Percentiles rank a stretch among this genome's conserved stretches.
Evolutionary conservation across 2,888 invertebrate species (phyloP).

Genomic region (Thecophora atra): DNA sequence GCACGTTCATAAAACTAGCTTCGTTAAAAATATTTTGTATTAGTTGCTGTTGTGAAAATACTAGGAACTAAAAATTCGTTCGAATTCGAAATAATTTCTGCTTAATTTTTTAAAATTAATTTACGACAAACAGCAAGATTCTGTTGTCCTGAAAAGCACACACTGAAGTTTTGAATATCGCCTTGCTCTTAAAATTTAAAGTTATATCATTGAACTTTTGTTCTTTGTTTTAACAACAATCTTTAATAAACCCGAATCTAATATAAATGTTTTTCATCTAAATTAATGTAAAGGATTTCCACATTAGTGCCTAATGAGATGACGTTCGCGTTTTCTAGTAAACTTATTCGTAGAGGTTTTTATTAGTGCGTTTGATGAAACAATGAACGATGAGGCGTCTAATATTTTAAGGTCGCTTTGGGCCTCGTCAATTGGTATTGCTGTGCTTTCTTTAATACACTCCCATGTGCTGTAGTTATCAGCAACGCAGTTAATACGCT

Average conservation of each 20-base stretch:
- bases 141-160: too few species aligned
- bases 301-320: too few species aligned
- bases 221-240: neutral
- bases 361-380: slow-evolving; percentile 27
- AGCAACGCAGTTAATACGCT: slow-evolving; percentile 27
- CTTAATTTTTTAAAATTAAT: too few species aligned
- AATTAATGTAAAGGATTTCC: too few species aligned
- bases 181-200: too few species aligned
- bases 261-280: neutral
- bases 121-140: too few species aligned
- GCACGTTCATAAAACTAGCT: too few species aligned
- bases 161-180: too few species aligned
- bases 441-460: slow-evolving; percentile 26
- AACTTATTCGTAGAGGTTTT: slow-evolving; percentile 62
- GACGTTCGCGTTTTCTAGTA: slow-evolving; percentile 64
- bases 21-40: too few species aligned
- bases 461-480: slow-evolving; percentile 24
- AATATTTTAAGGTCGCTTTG: slow-evolving; percentile 35
- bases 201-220: neutral
- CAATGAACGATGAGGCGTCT: slow-evolving; percentile 42
- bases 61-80: too few species aligned
- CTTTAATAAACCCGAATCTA: neutral
- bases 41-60: too few species aligned
- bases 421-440: slow-evolving; percentile 28
- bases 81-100: too few species aligned